Base-by-base conservation (phyloP, 92 coral and sea anemone species). In the Siderastrea radians region DNA sequence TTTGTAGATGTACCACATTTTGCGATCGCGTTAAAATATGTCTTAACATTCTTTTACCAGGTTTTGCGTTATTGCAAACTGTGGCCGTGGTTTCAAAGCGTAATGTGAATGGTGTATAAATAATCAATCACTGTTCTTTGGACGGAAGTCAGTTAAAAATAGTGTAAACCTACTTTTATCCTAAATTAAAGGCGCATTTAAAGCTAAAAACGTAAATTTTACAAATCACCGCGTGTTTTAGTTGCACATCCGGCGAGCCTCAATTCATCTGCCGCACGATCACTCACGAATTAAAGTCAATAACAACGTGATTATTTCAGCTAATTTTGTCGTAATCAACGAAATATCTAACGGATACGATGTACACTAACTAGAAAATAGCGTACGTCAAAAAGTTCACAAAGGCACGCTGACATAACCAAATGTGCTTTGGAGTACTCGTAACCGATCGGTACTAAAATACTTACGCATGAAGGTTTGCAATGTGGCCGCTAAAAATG, bases 401-500 rank as follows among this genome's bases (percentile, higher is more conserved):
- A 7, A 70, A 70, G 43, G 75, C 26, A 70, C 50, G 75, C 75
- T n/a, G 53, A 70, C 3, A 70, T 10, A 44, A 48, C 15, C 50
- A 44, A 48, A 70, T 44, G 53, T 8, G 53, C 6, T 38, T 70
- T 70, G 53, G 7, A 8, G 75, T 26, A 70, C 2, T 26, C 49
- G 11, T 2, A 48, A 70, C 14, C 10, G 15, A 14, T 46, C 8
- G 43, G 10, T 44, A 44, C 49, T 70, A 9, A 48, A 26, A 26
- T 26, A 73, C 55, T 49, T 73, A 49, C 61, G 79, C 49, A 26
- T 26, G 38, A 26, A 26, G 38, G 38, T 26, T 26, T 26, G 38
- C 38, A 26, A 26, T 26, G 38, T 89, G 12, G 84, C 92, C 49
- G 88, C 88, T 68, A 89, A 12, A 49, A 82, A 89, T 2, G 92